phyloP scores from a whole-genome alignment of 2,797 vertebrate genomes.

The Myripristis jacobus region DNA sequence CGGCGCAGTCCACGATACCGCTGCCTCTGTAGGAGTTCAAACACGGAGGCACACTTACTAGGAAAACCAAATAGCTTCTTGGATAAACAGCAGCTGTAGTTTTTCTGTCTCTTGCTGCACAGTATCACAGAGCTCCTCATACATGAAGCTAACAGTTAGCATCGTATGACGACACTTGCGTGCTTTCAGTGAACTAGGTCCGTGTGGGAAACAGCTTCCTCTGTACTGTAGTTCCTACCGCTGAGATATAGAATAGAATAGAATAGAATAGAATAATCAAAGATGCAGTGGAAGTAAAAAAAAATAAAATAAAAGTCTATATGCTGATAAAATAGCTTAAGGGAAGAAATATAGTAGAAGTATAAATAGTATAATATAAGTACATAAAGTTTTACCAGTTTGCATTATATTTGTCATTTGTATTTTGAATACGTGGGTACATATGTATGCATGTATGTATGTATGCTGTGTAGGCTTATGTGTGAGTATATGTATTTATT shows the following conservation, averaged over 20 bases:
- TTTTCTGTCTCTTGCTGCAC: neutral
- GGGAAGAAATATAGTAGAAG: no score
- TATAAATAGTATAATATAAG: no score
- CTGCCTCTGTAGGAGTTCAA: neutral
- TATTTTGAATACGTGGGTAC: no score
- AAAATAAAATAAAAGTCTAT: neutral
- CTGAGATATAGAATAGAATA: neutral
- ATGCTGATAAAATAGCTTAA: no score
- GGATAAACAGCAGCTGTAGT: neutral
- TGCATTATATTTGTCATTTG: no score
- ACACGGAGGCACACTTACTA: neutral
- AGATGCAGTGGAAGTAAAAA: neutral
- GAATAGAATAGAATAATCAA: neutral
- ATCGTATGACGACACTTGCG: conserved; percentile 69
- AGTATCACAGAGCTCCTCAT: neutral
- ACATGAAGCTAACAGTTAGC: conserved; percentile 49
- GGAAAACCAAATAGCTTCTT: neutral
- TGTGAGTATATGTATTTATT: neutral
- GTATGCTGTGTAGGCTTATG: no score
- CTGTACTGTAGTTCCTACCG: conserved; percentile 63
- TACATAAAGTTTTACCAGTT: no score
- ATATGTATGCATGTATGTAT: no score
- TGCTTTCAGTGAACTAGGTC: conserved; percentile 57
- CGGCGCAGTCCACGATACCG: neutral
- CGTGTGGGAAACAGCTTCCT: conserved; percentile 58